Evolutionary conservation across 2,797 vertebrate genomes (phyloP).

Genomic region (Bradypus variegatus): DNA sequence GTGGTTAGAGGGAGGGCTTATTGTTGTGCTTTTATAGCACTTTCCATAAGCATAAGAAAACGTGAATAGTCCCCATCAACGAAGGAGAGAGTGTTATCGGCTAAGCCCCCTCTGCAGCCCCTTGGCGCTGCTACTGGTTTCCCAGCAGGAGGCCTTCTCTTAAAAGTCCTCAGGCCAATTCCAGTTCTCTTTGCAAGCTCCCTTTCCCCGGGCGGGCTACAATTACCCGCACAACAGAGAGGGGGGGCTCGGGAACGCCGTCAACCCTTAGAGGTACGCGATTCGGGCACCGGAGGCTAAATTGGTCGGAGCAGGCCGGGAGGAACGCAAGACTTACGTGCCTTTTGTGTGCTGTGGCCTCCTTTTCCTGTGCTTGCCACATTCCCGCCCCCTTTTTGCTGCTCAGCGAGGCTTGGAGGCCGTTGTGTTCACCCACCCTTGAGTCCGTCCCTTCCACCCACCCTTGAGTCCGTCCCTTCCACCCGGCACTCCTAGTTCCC

Average conservation of each 20-base stretch:
- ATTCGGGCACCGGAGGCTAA: neutral
- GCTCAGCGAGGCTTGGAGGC: neutral
- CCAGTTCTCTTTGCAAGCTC: neutral
- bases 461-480: neutral
- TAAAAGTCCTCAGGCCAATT: neutral
- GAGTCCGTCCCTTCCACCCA: neutral
- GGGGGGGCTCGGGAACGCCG: neutral
- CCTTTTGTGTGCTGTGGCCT: slow-evolving; percentile 50
- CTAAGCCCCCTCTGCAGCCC: neutral
- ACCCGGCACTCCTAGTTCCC: neutral
- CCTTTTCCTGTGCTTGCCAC: neutral
- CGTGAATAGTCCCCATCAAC: neutral
- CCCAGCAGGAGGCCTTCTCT: neutral
- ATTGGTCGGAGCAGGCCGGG: neutral
- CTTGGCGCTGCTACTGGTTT: neutral
- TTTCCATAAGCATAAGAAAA: neutral
- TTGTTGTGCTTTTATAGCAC: neutral
- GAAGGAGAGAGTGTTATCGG: neutral
- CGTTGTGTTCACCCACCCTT: neutral
- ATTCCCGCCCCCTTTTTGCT: neutral
- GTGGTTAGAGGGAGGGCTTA: neutral
- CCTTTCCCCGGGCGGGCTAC: neutral
- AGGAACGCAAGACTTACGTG: neutral
- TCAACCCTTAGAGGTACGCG: neutral
- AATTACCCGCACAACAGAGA: slow-evolving; percentile 59